Conservation (phyloP, 2,797 vertebrate genomes). For the Molossus molossus region DNA sequence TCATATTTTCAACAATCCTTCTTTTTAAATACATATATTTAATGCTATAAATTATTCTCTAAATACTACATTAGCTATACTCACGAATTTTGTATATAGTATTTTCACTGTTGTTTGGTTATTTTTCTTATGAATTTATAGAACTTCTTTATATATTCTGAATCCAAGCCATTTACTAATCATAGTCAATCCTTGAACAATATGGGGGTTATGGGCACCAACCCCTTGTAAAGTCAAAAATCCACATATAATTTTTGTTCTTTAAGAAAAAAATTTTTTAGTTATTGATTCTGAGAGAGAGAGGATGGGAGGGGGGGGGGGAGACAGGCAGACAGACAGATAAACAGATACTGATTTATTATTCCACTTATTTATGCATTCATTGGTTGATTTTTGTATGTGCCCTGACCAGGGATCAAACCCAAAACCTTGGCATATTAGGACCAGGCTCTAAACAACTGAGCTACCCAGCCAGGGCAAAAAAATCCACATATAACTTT, state of each 20-base stretch:
- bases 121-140: conserved; percentile 20
- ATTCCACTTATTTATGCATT: not conserved
- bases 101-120: not conserved
- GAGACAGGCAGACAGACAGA: not conserved
- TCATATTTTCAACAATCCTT: conserved; percentile 36
- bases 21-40: conserved; percentile 11
- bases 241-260: not conserved
- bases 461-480: not conserved
- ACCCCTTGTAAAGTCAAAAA: not conserved
- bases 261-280: not conserved
- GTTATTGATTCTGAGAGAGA: not conserved
- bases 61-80: conserved; percentile 18
- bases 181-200: not conserved
- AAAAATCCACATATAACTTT: not conserved
- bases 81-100: not conserved
- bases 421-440: not conserved
- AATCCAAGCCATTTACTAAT: conserved; percentile 35
- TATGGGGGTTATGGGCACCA: not conserved
- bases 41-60: not conserved
- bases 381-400: not conserved
- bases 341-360: not conserved
- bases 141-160: not conserved
- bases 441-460: not conserved
- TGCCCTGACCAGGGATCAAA: not conserved
- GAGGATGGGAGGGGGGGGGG: not conserved